phyloP scores from a whole-genome alignment of 2,797 vertebrate genomes.

The Hemibagrus guttatus region DNA sequence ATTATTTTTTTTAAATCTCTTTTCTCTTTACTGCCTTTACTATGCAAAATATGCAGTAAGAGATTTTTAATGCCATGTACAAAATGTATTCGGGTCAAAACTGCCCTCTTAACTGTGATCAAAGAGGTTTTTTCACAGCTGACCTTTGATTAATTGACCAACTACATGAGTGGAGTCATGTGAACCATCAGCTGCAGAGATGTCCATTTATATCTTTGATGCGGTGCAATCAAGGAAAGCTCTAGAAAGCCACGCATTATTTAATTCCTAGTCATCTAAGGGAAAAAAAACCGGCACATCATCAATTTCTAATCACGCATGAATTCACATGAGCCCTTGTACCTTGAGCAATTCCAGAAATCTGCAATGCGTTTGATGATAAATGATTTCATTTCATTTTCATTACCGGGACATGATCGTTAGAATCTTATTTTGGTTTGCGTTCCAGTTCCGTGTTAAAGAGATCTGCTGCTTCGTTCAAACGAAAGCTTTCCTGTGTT shows the following conservation, averaged over 20 bases:
- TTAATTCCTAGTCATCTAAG: not conserved
- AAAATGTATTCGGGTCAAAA: not conserved
- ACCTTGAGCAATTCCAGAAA: not conserved
- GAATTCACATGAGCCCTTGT: not conserved
- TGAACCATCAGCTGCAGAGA: not conserved
- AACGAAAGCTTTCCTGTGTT: not conserved
- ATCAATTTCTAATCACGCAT: not conserved
- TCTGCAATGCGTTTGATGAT: not conserved
- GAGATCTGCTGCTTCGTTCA: not conserved
- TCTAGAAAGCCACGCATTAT: not conserved
- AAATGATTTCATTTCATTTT: not conserved
- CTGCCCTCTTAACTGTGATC: not conserved
- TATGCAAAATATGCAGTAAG: not conserved
- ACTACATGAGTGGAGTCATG: conserved; percentile 6
- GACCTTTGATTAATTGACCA: conserved; percentile 13
- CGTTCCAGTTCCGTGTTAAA: not conserved
- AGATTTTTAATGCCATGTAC: not conserved
- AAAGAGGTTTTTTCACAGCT: not conserved
- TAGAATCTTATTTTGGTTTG: not conserved
- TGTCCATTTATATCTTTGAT: conserved; percentile 1
- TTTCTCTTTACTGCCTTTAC: not conserved
- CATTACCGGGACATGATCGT: not conserved
- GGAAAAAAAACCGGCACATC: not conserved
- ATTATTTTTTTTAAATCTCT: too few relatives aligned
- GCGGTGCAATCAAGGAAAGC: not conserved